Base-by-base conservation (phyloP, 1,140 invertebrate species). In the Drosophila insularis region DNA sequence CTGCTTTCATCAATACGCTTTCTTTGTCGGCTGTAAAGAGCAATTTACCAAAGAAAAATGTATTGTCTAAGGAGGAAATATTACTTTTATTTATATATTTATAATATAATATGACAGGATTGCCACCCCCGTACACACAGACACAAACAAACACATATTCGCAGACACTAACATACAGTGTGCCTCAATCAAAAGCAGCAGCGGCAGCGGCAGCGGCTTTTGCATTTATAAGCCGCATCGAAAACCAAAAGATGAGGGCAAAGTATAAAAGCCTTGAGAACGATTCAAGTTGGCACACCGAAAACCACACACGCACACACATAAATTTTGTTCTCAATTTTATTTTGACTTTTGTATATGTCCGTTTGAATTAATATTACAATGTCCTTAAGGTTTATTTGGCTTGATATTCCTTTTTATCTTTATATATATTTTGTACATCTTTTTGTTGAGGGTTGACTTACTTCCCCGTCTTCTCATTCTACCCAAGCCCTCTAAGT, bases 331-430 rank as follows among this genome's bases (percentile, higher is more conserved):
- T 58, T 63, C 56, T 69, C 67, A 67, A 55, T 50, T 74, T 39
- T 66, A 67, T 61, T 73, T 71, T 66, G 53, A 71, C 59, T 80
- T 74, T 76, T 87, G 63, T 89, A 61, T 63, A 89, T 87, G 82
- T 87, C 82, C 82, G 82, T 89, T 87, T 89, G 84, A 87, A 89
- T 87, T 87, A 87, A 87, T 87, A 87, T 89, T 82, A 87, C 84
- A 84, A 84, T 87, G 84, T 89, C 84, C 84, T 87, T 87, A 89
- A 84, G 84, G 84, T 87, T 87, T 87, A 87, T 87, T 89, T 89
- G 80, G 84, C 73, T 89, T 87, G 71, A 84, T 87, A 89, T 87
- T 87, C 80, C 80, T 77, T 89, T 87, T 87, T 89, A 80, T 87
- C 80, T 89, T 87, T 80, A 77, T 80, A 87, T 59, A 32, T 43